Evolutionary conservation across 2,888 invertebrate genomes (phyloP).

Genomic region (Antheraea assamensis): DNA sequence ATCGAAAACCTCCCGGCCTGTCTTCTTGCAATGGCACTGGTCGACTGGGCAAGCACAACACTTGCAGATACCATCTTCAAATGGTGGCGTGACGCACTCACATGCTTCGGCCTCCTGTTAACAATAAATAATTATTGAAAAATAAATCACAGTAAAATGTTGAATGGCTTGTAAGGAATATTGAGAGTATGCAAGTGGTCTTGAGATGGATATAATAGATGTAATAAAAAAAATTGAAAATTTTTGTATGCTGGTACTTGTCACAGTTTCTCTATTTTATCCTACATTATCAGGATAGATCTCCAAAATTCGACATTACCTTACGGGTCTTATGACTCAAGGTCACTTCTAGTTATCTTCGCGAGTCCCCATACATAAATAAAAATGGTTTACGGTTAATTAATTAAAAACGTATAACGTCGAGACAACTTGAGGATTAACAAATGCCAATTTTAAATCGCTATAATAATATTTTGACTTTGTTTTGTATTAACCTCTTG

Average conservation of each 20-base stretch:
- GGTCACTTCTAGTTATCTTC: too few species aligned
- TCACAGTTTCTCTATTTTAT: not conserved
- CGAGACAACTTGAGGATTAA: too few species aligned
- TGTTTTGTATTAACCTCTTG: too few species aligned
- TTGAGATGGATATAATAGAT: too few species aligned
- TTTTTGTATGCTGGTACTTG: too few species aligned
- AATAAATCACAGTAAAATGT: not conserved
- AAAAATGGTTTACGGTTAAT: too few species aligned
- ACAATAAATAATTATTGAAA: slow-evolving; percentile 4
- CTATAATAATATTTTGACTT: too few species aligned
- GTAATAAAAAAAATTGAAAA: too few species aligned
- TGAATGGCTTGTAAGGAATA: not conserved
- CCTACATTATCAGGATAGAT: not conserved
- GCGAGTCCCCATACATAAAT: too few species aligned
- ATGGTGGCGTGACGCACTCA: slow-evolving; percentile 45
- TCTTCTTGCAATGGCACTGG: slow-evolving; percentile 55
- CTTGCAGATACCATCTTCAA: slow-evolving; percentile 48
- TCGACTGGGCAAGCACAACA: slow-evolving; percentile 57
- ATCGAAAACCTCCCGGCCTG: slow-evolving; percentile 63
- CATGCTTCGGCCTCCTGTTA: slow-evolving; percentile 49
- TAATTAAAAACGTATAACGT: too few species aligned
- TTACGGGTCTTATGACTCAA: not conserved
- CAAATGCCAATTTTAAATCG: too few species aligned
- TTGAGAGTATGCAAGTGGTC: not conserved
- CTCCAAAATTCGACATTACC: not conserved